Conservation (phyloP, 2,888 invertebrate genomes). For the Lissonota sp. region DNA sequence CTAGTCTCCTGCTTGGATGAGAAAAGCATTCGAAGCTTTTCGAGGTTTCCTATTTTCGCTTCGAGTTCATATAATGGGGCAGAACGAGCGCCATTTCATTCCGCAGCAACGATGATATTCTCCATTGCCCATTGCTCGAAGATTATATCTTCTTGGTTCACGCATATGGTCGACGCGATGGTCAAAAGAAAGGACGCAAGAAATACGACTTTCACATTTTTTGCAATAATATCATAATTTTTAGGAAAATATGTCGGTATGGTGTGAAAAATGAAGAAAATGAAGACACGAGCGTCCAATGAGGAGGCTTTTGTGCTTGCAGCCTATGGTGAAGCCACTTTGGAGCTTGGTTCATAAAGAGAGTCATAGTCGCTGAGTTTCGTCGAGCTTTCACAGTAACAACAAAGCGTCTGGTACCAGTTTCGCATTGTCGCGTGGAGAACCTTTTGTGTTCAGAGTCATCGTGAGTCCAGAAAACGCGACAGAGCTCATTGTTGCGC, state of each 20-base stretch:
- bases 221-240: no score
- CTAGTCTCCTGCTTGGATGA: conserved; percentile 1
- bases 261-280: conserved; percentile 2
- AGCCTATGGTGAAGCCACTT: background rate
- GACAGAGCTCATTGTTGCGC: conserved; percentile 47
- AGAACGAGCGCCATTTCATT: conserved; percentile 31
- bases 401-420: conserved; percentile 51
- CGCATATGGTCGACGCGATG: background rate
- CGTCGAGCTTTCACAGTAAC: conserved; percentile 42
- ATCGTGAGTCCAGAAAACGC: conserved; percentile 50
- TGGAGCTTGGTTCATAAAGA: background rate
- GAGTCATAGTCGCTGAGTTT: background rate
- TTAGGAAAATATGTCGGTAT: background rate
- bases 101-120: conserved; percentile 5
- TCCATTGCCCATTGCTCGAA: conserved; percentile 22
- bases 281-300: conserved; percentile 10
- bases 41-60: conserved; percentile 27
- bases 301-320: conserved; percentile 40
- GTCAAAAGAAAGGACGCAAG: no score
- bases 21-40: conserved; percentile 37
- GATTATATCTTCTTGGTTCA: background rate
- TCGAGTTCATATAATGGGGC: conserved; percentile 1
- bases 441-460: conserved; percentile 55
- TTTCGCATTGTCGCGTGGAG: conserved; percentile 40
- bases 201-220: background rate